Evolutionary conservation across 2,797 vertebrate genomes (phyloP), one percentile per base, ranked within the genome.

Genomic region (Synanceia verrucosa): DNA sequence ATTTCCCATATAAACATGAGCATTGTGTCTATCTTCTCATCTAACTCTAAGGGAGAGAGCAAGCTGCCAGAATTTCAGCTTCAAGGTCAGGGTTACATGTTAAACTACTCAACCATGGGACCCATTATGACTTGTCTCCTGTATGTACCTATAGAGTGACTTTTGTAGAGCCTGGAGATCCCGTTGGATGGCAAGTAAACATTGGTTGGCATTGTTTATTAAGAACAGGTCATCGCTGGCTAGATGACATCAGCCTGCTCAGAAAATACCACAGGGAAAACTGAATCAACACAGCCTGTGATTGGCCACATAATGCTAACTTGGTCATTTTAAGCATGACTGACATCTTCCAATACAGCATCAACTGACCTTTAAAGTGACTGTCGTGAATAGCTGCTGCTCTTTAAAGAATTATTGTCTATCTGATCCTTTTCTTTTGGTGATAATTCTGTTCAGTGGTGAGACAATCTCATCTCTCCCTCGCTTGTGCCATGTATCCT

Each of bases 321-420:
- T 26, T 63, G 3, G 14, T 66, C 26, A 29, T 65, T 77, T 73
- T 37, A 73, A 63, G 24, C 23, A 61, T 37, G 55, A 76, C 56
- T 66, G 72, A 64, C 70, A 46, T 69, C 36, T 67, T 58, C 68
- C 53, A 70, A 34, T 10, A 14, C 43, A 44, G 31, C 61, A 31
- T 69, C 44, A 34, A 37, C 65, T 83, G 79, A 86, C 82, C 80
- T 86, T 80, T 79, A 63, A 83, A 85, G 78, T 82, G 65, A 28
- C 28, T 68, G 46, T 62, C 2, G 9, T 66, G 62, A 79, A 57
- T 56, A 61, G 69, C 64, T 61, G 69, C 64, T 61, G 73, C 74
- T 85, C 58, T 81, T 83, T 76, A 74, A 70, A 80, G 51, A 59
- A 65, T 52, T 70, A 76, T 59, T 39, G 57, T 9, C 65, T 41